Conservation (phyloP, 1,140 invertebrate species). For the Aporrectodea caliginosa region DNA sequence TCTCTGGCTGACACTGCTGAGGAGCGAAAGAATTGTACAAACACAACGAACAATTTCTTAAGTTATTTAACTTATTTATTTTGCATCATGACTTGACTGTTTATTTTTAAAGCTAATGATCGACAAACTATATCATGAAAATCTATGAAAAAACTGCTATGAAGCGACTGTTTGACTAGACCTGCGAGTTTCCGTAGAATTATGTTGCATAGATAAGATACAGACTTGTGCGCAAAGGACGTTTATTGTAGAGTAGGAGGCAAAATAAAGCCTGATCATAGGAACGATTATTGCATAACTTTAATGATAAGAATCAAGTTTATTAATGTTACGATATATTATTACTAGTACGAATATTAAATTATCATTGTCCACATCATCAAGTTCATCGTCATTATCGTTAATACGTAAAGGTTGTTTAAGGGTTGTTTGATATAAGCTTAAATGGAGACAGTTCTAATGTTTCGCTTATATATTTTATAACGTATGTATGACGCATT, state of each 20-base stretch:
- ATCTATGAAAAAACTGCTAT: no score
- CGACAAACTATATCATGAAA: neutral
- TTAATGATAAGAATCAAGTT: no score
- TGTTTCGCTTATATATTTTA: neutral
- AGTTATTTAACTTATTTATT: conserved; percentile 4
- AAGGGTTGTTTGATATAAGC: neutral
- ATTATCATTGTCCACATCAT: no score
- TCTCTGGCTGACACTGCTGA: neutral
- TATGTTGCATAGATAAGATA: neutral
- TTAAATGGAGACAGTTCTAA: neutral
- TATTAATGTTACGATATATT: no score
- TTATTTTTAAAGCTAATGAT: neutral
- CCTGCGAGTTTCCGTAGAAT: neutral
- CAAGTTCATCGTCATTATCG: neutral
- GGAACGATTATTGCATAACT: no score
- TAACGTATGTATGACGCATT: neutral
- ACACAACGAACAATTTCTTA: neutral
- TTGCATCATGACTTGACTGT: neutral
- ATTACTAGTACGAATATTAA: no score
- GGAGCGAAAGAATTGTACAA: neutral
- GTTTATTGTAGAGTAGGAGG: neutral
- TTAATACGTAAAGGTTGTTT: neutral
- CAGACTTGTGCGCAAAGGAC: neutral
- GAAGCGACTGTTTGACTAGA: neutral
- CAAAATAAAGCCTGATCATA: no score